phyloP scores from a whole-genome alignment of 2,113 vertebrate species.

The Tretioscincus oriximinensis region DNA sequence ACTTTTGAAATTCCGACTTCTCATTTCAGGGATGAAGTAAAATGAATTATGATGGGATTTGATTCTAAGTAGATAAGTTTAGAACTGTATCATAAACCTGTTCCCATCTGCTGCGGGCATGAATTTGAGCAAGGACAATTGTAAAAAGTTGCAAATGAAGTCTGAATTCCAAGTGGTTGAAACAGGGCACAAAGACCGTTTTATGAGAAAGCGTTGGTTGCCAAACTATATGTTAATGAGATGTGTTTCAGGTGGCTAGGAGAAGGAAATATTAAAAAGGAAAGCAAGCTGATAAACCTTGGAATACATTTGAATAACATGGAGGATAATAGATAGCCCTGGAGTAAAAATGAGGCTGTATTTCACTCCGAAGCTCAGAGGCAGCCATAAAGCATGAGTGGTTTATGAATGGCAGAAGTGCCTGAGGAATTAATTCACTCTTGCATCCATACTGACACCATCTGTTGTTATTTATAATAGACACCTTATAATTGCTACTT shows the following conservation, averaged over 20 bases:
- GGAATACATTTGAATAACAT: conserved; percentile 60
- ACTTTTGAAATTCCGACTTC: no score
- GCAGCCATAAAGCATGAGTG: conserved; percentile 59
- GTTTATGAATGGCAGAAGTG: conserved; percentile 54
- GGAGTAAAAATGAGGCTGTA: conserved; percentile 55
- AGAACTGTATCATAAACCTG: neutral
- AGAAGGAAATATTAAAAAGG: conserved; percentile 38
- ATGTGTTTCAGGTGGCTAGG: no score
- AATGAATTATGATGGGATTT: no score
- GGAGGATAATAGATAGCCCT: conserved; percentile 55
- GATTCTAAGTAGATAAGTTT: no score
- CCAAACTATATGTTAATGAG: conserved; percentile 29
- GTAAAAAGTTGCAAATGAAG: neutral
- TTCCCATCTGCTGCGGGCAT: neutral
- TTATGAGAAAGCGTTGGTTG: conserved; percentile 20
- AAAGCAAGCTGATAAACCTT: conserved; percentile 43
- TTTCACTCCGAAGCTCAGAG: conserved; percentile 63
- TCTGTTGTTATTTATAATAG: conserved; percentile 62
- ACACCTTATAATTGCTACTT: conserved; percentile 54
- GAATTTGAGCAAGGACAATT: neutral
- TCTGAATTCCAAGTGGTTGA: neutral
- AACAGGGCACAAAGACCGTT: conserved; percentile 24
- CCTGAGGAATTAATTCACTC: conserved; percentile 57
- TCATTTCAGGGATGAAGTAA: no score
- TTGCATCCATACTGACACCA: conserved; percentile 35